Percentiles rank a stretch among this genome's conserved stretches.
Evolutionary conservation across 2,888 invertebrate genomes (phyloP).

Genomic region (Sarcophaga subvicina): DNA sequence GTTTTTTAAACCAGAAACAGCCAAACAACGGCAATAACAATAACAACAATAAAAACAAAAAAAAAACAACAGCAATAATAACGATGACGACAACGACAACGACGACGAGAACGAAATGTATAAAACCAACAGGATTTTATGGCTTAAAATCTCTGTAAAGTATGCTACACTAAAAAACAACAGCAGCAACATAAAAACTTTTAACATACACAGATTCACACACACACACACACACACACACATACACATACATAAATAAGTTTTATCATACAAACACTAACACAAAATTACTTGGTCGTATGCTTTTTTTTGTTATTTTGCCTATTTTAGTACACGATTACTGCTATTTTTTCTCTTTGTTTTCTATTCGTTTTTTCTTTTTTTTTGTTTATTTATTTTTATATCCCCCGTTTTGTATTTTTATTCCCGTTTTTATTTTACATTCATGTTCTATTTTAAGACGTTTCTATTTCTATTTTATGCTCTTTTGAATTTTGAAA

Average conservation of each 20-base stretch:
- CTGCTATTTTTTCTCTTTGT: conserved; percentile 1
- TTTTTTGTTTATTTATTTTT: conserved; percentile 52
- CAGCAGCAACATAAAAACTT: conserved; percentile 26
- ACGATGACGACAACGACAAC: conserved; percentile 26
- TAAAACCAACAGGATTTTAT: conserved; percentile 61
- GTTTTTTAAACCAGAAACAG: conserved; percentile 42
- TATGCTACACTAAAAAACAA: conserved; percentile 49
- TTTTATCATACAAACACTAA: not conserved
- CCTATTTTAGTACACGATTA: conserved; percentile 45
- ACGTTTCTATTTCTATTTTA: not conserved
- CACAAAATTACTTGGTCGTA: conserved; percentile 15
- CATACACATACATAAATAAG: not conserved
- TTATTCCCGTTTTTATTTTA: conserved; percentile 36
- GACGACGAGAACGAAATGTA: conserved; percentile 9
- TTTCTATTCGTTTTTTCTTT: conserved; percentile 16
- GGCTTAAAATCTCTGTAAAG: conserved; percentile 64
- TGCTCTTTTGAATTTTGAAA: not conserved
- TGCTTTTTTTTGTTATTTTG: conserved; percentile 35
- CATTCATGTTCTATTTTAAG: not conserved
- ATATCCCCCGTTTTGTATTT: conserved; percentile 12
- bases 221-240: not conserved
- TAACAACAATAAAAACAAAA: conserved; percentile 35
- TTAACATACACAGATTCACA: not conserved
- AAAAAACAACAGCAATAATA: conserved; percentile 6
- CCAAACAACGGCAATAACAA: conserved; percentile 31